These are phyloP conservation scores for Mycalesis mineus DNA, from an alignment of 2,888 invertebrate species.

Conservation along the genomic window DNA sequence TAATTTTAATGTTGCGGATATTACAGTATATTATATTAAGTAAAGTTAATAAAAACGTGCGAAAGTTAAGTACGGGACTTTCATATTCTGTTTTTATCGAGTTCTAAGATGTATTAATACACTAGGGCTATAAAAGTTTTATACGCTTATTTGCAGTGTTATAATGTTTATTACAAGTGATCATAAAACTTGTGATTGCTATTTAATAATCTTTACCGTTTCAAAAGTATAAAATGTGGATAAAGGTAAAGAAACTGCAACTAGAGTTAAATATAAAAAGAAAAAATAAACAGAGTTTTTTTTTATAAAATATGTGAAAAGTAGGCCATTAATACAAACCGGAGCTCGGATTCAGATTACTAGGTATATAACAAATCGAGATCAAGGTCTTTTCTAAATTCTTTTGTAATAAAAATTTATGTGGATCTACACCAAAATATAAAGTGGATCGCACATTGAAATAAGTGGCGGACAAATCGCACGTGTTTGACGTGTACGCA, in stretches of 20 bases:
- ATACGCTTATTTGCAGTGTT: conserved; percentile 2
- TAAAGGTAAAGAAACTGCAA: no score
- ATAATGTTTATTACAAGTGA: conserved; percentile 10
- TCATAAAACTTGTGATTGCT: not conserved
- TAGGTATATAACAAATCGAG: not conserved
- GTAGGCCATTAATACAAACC: not conserved
- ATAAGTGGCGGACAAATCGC: not conserved
- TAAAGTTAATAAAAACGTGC: not conserved
- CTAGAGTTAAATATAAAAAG: no score
- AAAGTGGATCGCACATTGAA: not conserved
- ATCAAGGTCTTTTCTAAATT: conserved; percentile 8
- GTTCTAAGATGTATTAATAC: not conserved
- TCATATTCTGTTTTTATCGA: not conserved
- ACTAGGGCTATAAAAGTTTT: not conserved
- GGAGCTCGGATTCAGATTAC: not conserved
- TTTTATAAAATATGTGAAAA: not conserved
- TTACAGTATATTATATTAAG: no score
- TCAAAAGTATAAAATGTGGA: not conserved
- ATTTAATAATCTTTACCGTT: conserved; percentile 1
- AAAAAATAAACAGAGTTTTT: not conserved
- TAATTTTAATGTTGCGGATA: no score
- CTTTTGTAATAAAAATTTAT: conserved; percentile 8
- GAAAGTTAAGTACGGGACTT: not conserved
- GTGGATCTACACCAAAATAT: not conserved
- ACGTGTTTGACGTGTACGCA: no score